Percentiles rank a stretch among this genome's conserved stretches.
These are phyloP conservation scores for Lasius platythorax DNA, from an alignment of 2,888 invertebrate species.

Conservation along the genomic window DNA sequence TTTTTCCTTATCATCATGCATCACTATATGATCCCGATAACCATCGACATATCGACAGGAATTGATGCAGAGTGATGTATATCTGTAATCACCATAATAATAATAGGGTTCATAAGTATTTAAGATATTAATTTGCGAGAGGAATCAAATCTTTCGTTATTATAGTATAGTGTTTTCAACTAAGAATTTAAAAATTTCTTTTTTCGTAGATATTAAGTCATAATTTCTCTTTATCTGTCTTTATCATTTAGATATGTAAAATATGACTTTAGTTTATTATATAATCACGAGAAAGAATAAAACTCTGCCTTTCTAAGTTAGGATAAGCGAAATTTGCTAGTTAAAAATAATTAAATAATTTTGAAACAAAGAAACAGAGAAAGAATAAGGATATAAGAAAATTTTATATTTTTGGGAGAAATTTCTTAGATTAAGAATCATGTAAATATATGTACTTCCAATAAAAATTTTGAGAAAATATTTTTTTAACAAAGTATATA, in stretches of 20 bases:
- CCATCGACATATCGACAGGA: neutral
- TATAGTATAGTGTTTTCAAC: neutral
- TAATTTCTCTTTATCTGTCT: no score
- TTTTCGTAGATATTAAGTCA: no score
- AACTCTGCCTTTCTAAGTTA: no score
- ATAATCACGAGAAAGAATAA: no score
- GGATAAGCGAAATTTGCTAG: no score
- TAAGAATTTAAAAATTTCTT: neutral
- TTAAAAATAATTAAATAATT: neutral
- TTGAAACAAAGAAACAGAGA: neutral
- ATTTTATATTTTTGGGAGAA: neutral
- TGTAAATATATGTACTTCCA: neutral
- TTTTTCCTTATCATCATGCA: constrained; percentile 10
- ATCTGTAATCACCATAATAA: no score
- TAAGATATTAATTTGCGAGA: neutral
- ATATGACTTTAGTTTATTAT: no score
- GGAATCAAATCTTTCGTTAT: neutral
- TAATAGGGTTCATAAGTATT: neutral
- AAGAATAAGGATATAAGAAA: neutral
- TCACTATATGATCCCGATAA: neutral
- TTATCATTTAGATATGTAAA: no score
- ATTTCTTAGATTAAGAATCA: neutral
- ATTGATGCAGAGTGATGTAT: neutral
- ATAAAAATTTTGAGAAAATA: neutral
- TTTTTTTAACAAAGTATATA: neutral